Evolutionary conservation across 2,113 vertebrate genomes (phyloP).

Genomic region (Calypte anna): DNA sequence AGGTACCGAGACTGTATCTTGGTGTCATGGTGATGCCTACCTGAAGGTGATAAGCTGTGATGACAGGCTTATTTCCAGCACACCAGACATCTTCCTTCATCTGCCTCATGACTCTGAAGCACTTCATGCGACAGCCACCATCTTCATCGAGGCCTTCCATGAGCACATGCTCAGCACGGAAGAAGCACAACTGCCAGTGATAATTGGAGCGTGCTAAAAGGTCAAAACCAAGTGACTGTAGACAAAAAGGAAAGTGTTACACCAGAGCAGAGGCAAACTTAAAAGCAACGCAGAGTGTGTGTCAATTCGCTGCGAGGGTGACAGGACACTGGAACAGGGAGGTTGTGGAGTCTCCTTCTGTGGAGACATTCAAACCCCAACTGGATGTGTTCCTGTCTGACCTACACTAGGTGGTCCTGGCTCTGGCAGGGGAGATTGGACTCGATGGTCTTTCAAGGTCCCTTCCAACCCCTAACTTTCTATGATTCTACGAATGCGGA

Average conservation of each 20-base stretch:
- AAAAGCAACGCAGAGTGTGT: not conserved
- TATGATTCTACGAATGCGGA: not conserved
- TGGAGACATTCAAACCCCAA: no score
- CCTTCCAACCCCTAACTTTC: no score
- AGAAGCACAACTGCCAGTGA: slow-evolving; percentile 87
- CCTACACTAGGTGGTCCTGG: no score
- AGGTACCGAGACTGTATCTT: not conserved
- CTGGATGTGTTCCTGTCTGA: no score
- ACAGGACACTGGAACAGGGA: no score
- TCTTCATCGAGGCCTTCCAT: slow-evolving; percentile 84
- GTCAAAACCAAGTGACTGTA: slow-evolving; percentile 84
- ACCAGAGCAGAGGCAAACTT: not conserved
- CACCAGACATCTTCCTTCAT: slow-evolving; percentile 88
- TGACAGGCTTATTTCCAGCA: slow-evolving; percentile 78
- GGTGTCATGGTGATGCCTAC: slow-evolving; percentile 34
- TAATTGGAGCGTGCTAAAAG: slow-evolving; percentile 82
- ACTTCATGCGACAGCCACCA: slow-evolving; percentile 82
- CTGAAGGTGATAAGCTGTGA: slow-evolving; percentile 86
- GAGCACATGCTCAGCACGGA: slow-evolving; percentile 80
- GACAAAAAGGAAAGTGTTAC: not conserved
- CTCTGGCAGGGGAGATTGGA: no score
- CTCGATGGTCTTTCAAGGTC: no score
- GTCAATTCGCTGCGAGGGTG: no score
- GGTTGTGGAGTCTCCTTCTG: no score
- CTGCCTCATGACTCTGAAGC: slow-evolving; percentile 81